A percentile compares a stretch with the other conserved stretches of the same genome.
Evolutionary conservation across 2,113 vertebrate species (phyloP).

Genomic region (Rhea americana): DNA sequence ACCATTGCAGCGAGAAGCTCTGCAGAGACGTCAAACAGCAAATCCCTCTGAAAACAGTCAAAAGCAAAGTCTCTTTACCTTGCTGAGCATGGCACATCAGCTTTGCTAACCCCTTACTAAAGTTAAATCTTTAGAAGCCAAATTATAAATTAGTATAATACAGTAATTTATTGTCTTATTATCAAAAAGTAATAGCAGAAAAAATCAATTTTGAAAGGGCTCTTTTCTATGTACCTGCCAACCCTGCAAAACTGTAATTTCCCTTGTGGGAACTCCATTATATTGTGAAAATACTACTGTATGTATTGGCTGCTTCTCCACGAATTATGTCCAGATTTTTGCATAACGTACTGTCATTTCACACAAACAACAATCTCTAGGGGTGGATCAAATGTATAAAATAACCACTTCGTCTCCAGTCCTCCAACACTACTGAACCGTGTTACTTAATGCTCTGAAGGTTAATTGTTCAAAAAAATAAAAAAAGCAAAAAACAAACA

Average conservation of each 20-base stretch:
- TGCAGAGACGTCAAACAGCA: not conserved
- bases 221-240: not conserved
- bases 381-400: not conserved
- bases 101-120: constrained; percentile 10
- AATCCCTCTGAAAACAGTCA: constrained; percentile 15
- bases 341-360: not conserved
- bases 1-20: not conserved
- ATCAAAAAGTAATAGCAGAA: not conserved
- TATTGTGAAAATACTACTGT: constrained; percentile 7
- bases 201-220: not conserved
- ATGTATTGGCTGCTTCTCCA: not conserved
- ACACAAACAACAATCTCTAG: not conserved
- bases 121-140: not conserved
- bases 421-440: not conserved
- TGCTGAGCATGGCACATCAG: not conserved
- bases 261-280: constrained; percentile 17
- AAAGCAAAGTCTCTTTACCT: constrained; percentile 14
- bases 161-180: constrained; percentile 9
- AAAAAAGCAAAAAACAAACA: no score
- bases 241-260: constrained; percentile 31
- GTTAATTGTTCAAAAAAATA: not conserved
- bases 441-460: not conserved
- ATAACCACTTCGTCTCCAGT: not conserved
- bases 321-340: not conserved
- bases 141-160: not conserved